A percentile compares a stretch with the other conserved stretches of the same genome.
phyloP scores from a whole-genome alignment of 2,797 vertebrate species.

The Toxotes lorentzi region DNA sequence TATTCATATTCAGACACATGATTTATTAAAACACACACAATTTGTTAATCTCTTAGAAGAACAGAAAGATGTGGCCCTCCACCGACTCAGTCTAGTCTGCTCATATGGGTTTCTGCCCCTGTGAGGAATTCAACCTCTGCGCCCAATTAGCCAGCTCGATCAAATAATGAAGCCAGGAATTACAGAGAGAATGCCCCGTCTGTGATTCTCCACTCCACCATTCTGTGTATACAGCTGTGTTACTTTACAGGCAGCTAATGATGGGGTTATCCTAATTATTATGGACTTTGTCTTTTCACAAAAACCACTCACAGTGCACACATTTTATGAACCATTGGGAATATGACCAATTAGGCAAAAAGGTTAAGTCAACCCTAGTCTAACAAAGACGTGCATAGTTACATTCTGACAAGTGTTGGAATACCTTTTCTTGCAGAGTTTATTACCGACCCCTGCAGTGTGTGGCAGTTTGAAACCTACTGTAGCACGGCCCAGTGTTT shows the following conservation, averaged over 20 bases:
- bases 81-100: constrained; percentile 45
- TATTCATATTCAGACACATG: constrained; percentile 66
- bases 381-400: constrained; percentile 40
- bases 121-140: constrained; percentile 43
- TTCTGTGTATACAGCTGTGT: constrained; percentile 47
- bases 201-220: constrained; percentile 44
- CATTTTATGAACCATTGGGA: constrained; percentile 41
- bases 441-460: constrained; percentile 20
- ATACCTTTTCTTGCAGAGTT: constrained; percentile 47
- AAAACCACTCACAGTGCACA: not conserved
- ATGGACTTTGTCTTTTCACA: constrained; percentile 49
- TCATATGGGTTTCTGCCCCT: constrained; percentile 37
- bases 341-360: constrained; percentile 60
- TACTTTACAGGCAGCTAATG: constrained; percentile 53
- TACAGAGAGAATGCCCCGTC: constrained; percentile 37
- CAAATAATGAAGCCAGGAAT: constrained; percentile 52
- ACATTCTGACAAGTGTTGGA: constrained; percentile 37
- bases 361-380: constrained; percentile 41
- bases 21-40: constrained; percentile 65
- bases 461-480: constrained; percentile 47
- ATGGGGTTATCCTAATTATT: constrained; percentile 62
- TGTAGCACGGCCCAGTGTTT: constrained; percentile 41
- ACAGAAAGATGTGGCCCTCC: constrained; percentile 46
- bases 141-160: constrained; percentile 61
- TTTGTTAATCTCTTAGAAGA: constrained; percentile 69